Conservation (phyloP, 2,888 invertebrate genomes). For the Erebia aethiops region DNA sequence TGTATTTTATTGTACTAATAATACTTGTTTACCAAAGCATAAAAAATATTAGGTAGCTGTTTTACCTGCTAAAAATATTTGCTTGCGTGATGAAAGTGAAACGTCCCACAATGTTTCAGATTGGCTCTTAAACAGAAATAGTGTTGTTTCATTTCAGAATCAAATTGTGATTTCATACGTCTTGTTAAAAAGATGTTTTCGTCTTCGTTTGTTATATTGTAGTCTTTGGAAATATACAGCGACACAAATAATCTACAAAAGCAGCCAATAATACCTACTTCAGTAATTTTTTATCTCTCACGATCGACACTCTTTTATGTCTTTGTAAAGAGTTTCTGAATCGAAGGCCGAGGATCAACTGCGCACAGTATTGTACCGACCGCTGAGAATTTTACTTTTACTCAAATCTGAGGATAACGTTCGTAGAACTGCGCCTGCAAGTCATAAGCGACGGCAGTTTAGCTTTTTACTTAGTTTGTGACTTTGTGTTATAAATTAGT, state of each 20-base stretch:
- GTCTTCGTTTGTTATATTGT: not conserved
- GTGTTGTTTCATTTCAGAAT: not conserved
- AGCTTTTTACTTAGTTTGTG: not conserved
- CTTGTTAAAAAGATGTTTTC: not conserved
- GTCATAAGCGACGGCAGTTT: not conserved
- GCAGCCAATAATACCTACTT: slow-evolving; percentile 12
- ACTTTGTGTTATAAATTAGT: not conserved
- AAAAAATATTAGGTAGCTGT: too few species aligned
- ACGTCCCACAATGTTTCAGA: too few species aligned
- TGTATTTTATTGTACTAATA: too few species aligned
- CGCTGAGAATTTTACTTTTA: slow-evolving; percentile 15
- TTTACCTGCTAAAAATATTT: too few species aligned
- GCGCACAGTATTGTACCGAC: not conserved
- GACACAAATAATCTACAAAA: slow-evolving; percentile 3
- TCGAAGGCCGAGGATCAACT: not conserved
- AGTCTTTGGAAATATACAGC: not conserved
- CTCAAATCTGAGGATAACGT: slow-evolving; percentile 12
- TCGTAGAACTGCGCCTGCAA: not conserved
- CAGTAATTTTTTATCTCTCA: slow-evolving; percentile 19
- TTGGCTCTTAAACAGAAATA: too few species aligned
- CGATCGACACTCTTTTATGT: slow-evolving; percentile 13
- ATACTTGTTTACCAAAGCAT: too few species aligned
- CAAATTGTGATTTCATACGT: not conserved
- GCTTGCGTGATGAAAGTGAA: too few species aligned
- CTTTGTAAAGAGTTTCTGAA: slow-evolving; percentile 17